These are phyloP conservation scores for Hippocampus kuda DNA, from an alignment of 2,797 vertebrate genomes.

Conservation along the genomic window DNA sequence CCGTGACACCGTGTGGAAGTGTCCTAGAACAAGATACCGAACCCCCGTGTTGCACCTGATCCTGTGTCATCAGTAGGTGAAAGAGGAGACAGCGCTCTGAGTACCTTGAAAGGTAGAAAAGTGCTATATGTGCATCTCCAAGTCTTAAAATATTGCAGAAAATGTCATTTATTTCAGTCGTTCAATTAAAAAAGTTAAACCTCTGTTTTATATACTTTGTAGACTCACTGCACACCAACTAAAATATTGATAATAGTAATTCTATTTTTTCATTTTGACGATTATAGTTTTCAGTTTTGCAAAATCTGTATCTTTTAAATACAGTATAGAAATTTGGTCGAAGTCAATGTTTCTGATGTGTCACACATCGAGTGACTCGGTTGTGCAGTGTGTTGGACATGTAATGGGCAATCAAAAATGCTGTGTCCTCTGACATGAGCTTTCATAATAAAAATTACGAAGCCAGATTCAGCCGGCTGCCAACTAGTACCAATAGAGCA, in stretches of 20 bases:
- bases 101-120: not conserved
- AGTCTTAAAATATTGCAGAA: not conserved
- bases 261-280: not conserved
- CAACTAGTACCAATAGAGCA: too few relatives aligned
- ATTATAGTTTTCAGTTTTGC: not conserved
- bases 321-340: too few relatives aligned
- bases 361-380: too few relatives aligned
- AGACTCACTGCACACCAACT: not conserved
- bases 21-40: not conserved
- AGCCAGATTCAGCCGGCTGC: too few relatives aligned
- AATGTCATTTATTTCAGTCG: not conserved
- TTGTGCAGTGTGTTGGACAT: too few relatives aligned
- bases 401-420: too few relatives aligned
- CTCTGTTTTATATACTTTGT: too few relatives aligned
- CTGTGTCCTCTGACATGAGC: too few relatives aligned
- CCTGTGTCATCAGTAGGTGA: not conserved
- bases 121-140: not conserved
- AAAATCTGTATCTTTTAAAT: not conserved
- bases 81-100: conserved; percentile 1
- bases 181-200: not conserved
- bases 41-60: not conserved
- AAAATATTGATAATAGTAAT: not conserved
- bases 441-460: too few relatives aligned
- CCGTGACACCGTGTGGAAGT: not conserved
- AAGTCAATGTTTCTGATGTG: too few relatives aligned